A percentile compares a stretch with the other conserved stretches of the same genome.
Conservation (phyloP, 2,113 vertebrate species). For the Sminthopsis crassicaudata region DNA sequence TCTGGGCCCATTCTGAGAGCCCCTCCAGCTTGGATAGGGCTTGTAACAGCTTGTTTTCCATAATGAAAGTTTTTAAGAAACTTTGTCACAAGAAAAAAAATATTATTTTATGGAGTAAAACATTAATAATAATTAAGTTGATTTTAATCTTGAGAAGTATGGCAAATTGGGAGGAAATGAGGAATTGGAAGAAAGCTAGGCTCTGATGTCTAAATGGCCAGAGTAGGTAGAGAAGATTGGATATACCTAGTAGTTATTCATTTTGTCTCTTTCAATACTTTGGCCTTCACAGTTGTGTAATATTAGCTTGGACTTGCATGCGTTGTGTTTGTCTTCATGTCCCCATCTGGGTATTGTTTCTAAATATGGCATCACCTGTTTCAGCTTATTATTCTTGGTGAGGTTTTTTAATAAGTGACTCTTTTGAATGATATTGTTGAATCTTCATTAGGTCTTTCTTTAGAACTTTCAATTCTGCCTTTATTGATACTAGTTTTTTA, state of each 20-base stretch:
- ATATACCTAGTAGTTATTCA: background rate
- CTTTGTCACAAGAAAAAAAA: background rate
- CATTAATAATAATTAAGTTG: background rate
- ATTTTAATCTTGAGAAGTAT: background rate
- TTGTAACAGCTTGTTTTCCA: too few species aligned
- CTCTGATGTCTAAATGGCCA: background rate
- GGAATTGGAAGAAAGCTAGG: slow-evolving; percentile 20
- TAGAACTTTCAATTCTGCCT: background rate
- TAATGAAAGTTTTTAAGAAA: too few species aligned
- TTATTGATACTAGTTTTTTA: background rate
- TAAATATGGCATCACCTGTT: background rate
- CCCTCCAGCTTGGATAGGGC: background rate
- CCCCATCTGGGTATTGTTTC: background rate
- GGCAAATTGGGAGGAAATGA: slow-evolving; percentile 23
- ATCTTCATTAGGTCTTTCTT: background rate
- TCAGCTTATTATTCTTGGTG: background rate
- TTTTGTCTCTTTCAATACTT: background rate
- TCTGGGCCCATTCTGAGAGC: background rate
- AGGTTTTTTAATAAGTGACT: background rate
- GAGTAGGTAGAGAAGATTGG: background rate
- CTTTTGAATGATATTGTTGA: background rate
- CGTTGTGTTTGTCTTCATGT: background rate
- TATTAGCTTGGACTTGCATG: background rate
- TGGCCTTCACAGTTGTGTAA: background rate
- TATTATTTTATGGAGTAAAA: background rate